phyloP scores from a whole-genome alignment of 2,797 vertebrate species.

The Clarias platycephalus region DNA sequence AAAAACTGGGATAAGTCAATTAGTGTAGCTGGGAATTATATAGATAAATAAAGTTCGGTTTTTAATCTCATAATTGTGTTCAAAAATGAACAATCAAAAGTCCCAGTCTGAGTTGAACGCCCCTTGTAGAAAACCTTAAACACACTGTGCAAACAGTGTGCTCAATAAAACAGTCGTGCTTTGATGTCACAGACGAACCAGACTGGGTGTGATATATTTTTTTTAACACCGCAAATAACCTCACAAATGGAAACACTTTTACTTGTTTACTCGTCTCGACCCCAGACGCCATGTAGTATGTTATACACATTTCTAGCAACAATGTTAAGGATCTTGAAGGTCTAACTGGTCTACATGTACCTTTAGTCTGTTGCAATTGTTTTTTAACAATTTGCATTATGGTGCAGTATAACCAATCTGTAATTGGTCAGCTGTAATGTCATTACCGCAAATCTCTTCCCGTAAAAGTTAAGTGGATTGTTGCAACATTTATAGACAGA shows the following conservation, averaged over 20 bases:
- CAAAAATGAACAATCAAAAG: too few species aligned
- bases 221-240: neutral
- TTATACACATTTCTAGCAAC: neutral
- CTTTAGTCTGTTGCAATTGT: neutral
- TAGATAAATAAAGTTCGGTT: too few species aligned
- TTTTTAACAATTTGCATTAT: too few species aligned
- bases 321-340: neutral
- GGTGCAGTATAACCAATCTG: neutral
- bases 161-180: neutral
- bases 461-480: neutral
- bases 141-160: neutral
- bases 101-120: too few species aligned
- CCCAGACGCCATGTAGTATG: too few species aligned
- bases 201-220: neutral
- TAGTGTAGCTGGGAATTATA: too few species aligned
- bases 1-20: too few species aligned
- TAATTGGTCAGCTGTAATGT: too few species aligned
- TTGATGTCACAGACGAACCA: neutral
- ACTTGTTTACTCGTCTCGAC: conserved; percentile 7
- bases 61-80: too few species aligned
- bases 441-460: neutral
- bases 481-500: neutral
- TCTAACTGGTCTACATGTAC: neutral
- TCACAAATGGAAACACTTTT: neutral
- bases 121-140: neutral